Evolutionary conservation across 1,140 invertebrate genomes (phyloP), one percentile per base, ranked within the genome.

Genomic region (Drosophila oshimai): DNA sequence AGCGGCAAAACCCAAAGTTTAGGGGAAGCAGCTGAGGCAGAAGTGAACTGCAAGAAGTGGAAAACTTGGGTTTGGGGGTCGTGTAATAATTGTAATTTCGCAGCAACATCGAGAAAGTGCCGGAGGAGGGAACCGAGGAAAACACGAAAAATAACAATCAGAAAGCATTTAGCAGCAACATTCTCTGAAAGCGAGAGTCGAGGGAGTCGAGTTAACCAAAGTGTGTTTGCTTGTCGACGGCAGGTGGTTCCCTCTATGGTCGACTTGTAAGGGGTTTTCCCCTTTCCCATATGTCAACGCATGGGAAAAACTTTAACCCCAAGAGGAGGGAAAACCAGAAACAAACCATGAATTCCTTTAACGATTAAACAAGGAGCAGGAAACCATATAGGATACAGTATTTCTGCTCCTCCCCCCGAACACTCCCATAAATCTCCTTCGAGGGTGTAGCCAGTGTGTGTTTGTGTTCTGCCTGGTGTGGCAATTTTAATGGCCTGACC

Each of bases 131-230:
- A 17, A 29, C 13, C 39, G 22, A 17, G 42, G 58, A 69, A 65
- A 81, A 87, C 87, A 89, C 81, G 87, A 80, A 79, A 87, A 89
- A 89, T 78, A 89, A 83, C 87, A 89, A 89, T 89, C 87, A 83
- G 81, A 90, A 89, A 89, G 78, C 87, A 89, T 89, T 89, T 89
- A 89, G 87, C 77, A 76, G 60, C 68, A 55, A 87, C 78, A 79
- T n/a, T n/a, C n/a, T 74, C 79, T 65, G 29, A 67, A 50, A 41
- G 24, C 62, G 33, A 65, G 62, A 60, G 53, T 60, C 58, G 39
- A 31, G 58, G 58, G 33, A 49, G 31, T 28, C 13, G 29, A 57
- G 42, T 13, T 44, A 44, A 55, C 55, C 73, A 55, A 61, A 55
- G 50, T 68, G 61, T 36, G 69, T 72, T 24, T 31, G 22, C 54